These are phyloP conservation scores for Hirtodrosophila cameraria DNA, from an alignment of 2,888 invertebrate genomes.

Conservation along the genomic window DNA sequence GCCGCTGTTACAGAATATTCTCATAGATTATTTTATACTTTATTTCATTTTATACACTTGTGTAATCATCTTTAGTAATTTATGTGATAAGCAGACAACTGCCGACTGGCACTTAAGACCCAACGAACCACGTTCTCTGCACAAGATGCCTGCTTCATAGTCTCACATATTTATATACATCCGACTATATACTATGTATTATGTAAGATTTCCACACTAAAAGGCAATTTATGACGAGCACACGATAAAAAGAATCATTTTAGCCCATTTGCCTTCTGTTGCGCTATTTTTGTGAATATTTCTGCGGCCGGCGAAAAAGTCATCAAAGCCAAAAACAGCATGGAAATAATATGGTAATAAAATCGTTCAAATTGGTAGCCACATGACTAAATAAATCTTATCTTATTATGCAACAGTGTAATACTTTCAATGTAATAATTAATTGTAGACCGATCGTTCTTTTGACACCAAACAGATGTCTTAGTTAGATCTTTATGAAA, in stretches of 20 bases:
- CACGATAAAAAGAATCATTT: constrained; percentile 34
- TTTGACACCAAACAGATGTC: too few species aligned
- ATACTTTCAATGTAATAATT: background rate
- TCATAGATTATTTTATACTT: constrained; percentile 23
- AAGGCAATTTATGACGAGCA: constrained; percentile 60
- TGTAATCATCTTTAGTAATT: constrained; percentile 39
- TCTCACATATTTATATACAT: constrained; percentile 5
- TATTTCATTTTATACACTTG: constrained; percentile 9
- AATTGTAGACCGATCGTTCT: too few species aligned
- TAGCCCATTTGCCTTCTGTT: constrained; percentile 3
- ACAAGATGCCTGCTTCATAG: constrained; percentile 14
- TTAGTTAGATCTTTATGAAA: too few species aligned
- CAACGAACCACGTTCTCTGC: constrained; percentile 15
- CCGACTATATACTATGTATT: constrained; percentile 19
- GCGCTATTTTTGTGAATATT: constrained; percentile 43
- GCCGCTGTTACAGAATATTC: background rate
- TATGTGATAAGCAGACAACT: constrained; percentile 52
- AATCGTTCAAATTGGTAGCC: constrained; percentile 6
- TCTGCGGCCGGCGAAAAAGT: constrained; percentile 3
- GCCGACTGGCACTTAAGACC: constrained; percentile 30
- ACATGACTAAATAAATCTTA: constrained; percentile 8
- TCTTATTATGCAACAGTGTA: constrained; percentile 1
- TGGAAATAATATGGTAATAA: background rate
- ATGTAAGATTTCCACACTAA: constrained; percentile 60
- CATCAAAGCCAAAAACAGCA: constrained; percentile 1